These are phyloP conservation scores for Noctua janthina DNA, from an alignment of 2,888 invertebrate genomes.

Conservation along the genomic window DNA sequence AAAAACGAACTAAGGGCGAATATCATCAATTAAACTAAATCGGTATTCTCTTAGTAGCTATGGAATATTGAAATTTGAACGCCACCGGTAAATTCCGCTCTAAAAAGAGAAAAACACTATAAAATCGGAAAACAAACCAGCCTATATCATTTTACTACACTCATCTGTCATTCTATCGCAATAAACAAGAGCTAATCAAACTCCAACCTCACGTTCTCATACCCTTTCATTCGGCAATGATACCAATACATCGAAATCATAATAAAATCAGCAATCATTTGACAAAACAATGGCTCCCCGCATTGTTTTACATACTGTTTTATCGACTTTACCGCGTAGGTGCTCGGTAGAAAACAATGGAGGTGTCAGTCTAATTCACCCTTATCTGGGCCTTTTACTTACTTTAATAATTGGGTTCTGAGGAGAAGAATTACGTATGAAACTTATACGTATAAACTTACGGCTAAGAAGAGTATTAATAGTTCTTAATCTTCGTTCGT, in stretches of 20 bases:
- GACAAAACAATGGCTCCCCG: constrained; percentile 73
- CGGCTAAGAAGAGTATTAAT: constrained; percentile 24
- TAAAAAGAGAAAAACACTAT: neutral
- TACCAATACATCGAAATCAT: constrained; percentile 64
- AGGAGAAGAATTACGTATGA: constrained; percentile 43
- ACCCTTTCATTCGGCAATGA: constrained; percentile 47
- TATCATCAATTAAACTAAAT: neutral
- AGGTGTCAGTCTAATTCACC: constrained; percentile 71
- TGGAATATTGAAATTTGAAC: neutral
- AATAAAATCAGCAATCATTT: constrained; percentile 74
- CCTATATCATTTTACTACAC: neutral
- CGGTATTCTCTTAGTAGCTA: neutral
- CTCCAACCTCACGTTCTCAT: constrained; percentile 10
- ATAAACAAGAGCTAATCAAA: constrained; percentile 37
- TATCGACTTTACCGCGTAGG: constrained; percentile 71
- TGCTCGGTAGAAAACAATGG: constrained; percentile 76
- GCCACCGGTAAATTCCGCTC: neutral
- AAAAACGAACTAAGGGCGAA: neutral
- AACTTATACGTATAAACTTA: constrained; percentile 14
- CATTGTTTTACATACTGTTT: constrained; percentile 72
- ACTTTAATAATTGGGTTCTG: constrained; percentile 54
- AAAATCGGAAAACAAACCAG: neutral
- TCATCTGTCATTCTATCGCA: neutral
- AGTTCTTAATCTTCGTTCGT: constrained; percentile 3
- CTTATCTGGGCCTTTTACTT: constrained; percentile 58